These are phyloP conservation scores for Drosophila pullipes DNA, from an alignment of 2,888 invertebrate species.

Conservation along the genomic window DNA sequence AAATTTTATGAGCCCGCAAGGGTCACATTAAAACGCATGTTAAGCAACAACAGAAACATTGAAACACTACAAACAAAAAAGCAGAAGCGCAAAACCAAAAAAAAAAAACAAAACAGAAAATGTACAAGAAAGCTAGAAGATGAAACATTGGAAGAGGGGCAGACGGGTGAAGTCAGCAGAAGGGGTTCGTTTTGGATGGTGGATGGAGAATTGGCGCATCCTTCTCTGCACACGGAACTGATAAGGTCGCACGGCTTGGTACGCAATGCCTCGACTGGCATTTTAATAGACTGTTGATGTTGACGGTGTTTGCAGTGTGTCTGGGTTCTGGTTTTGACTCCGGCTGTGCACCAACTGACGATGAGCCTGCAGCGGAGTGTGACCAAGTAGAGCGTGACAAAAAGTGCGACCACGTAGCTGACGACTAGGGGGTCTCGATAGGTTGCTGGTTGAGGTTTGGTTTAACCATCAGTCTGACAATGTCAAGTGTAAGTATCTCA, in stretches of 20 bases:
- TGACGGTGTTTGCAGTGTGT: slow-evolving; percentile 72
- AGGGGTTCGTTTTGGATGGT: not conserved
- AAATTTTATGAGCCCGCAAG: slow-evolving; percentile 78
- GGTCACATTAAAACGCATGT: slow-evolving; percentile 82
- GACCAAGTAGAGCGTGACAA: slow-evolving; percentile 56
- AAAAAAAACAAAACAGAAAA: not conserved
- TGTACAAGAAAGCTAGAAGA: not conserved
- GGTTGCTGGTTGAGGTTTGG: slow-evolving; percentile 7
- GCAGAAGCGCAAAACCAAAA: not conserved
- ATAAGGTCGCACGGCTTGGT: slow-evolving; percentile 70
- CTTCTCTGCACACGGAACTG: slow-evolving; percentile 36
- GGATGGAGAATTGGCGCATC: slow-evolving; percentile 27
- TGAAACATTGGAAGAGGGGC: slow-evolving; percentile 16
- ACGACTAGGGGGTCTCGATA: not conserved
- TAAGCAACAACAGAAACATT: slow-evolving; percentile 55
- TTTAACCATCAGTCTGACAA: slow-evolving; percentile 6
- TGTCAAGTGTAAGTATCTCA: not conserved
- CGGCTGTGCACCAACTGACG: slow-evolving; percentile 19
- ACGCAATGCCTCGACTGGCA: slow-evolving; percentile 70
- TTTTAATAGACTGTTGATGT: slow-evolving; percentile 78
- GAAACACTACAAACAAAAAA: slow-evolving; percentile 20
- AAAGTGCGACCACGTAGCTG: slow-evolving; percentile 56
- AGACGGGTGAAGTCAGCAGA: not conserved
- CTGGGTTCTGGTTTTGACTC: slow-evolving; percentile 36
- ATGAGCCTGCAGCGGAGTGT: slow-evolving; percentile 32